These are phyloP conservation scores for Netelia virgata DNA, from an alignment of 2,888 invertebrate genomes.

Conservation along the genomic window DNA sequence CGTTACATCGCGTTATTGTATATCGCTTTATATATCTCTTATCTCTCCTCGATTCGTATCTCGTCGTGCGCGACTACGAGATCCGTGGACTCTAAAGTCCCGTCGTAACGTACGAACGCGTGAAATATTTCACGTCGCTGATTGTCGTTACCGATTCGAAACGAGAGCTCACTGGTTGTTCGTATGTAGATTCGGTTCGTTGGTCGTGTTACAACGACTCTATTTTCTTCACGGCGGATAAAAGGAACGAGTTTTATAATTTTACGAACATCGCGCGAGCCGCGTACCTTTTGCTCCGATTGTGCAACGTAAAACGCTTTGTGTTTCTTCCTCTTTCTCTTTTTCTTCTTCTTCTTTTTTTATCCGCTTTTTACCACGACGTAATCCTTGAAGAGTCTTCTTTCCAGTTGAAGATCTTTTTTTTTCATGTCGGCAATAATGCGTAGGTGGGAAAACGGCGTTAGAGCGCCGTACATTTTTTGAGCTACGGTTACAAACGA, in stretches of 20 bases:
- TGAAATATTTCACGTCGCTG: conserved; percentile 9
- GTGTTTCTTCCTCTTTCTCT: too few species aligned
- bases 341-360: too few species aligned
- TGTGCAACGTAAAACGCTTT: too few species aligned
- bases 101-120: too few species aligned
- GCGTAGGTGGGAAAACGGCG: too few species aligned
- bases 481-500: conserved; percentile 41
- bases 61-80: too few species aligned
- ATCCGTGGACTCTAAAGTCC: too few species aligned
- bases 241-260: conserved; percentile 6
- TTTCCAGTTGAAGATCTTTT: conserved; percentile 9
- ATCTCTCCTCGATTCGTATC: not conserved
- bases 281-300: too few species aligned
- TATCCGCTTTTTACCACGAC: not conserved
- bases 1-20: not conserved
- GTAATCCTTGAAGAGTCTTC: conserved; percentile 10
- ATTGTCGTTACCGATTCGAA: conserved; percentile 8
- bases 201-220: not conserved
- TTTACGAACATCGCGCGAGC: not conserved
- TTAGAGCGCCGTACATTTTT: conserved; percentile 9
- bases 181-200: not conserved
- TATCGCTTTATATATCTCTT: not conserved
- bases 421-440: conserved; percentile 1
- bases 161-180: conserved; percentile 19
- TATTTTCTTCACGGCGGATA: not conserved